These are phyloP conservation scores for Vespertilio murinus DNA, from an alignment of 2,797 vertebrate species.

Conservation along the genomic window DNA sequence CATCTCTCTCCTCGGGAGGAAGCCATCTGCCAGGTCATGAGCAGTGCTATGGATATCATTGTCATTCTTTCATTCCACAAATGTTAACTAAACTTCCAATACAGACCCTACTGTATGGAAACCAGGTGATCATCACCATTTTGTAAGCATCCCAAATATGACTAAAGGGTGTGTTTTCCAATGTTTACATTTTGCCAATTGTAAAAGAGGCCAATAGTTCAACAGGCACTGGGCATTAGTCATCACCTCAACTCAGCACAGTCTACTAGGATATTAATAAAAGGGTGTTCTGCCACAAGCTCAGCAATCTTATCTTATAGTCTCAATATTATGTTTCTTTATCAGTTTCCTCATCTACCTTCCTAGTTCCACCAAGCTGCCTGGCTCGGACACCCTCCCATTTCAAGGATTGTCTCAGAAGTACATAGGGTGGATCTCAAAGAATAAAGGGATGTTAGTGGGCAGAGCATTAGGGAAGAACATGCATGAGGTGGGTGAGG, in stretches of 20 bases:
- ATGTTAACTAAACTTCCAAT: not conserved
- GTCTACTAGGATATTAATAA: not conserved
- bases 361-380: not conserved
- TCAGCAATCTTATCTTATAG: not conserved
- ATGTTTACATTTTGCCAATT: not conserved
- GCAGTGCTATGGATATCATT: not conserved
- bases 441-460: not conserved
- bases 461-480: not conserved
- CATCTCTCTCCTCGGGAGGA: not conserved
- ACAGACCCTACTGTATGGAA: not conserved
- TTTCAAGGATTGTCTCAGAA: not conserved
- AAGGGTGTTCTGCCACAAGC: not conserved
- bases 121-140: not conserved
- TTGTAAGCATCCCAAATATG: not conserved
- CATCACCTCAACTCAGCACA: not conserved
- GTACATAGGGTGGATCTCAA: not conserved
- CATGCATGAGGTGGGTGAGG: too few relatives aligned
- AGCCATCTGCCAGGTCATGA: not conserved
- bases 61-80: not conserved
- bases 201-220: not conserved
- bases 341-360: not conserved
- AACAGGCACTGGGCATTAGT: not conserved
- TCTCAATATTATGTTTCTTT: not conserved
- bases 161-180: not conserved
- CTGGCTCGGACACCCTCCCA: not conserved